phyloP scores from a whole-genome alignment of 2,113 vertebrate genomes.

The Halcyon senegalensis region DNA sequence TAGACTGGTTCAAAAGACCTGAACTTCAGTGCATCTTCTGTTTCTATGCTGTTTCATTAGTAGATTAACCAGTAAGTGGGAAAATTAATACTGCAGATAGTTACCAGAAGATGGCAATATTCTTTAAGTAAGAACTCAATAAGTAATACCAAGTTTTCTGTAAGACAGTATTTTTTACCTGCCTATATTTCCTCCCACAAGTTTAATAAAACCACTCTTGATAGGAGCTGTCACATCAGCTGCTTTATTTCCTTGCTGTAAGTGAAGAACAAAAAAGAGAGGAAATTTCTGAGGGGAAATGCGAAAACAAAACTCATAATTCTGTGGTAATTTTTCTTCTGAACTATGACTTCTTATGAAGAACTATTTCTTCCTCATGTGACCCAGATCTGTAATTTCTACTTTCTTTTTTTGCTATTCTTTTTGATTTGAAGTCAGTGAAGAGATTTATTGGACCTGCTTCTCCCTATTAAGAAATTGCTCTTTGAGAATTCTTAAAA shows the following conservation, averaged over 20 bases:
- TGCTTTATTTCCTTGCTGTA: neutral
- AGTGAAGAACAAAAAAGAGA: neutral
- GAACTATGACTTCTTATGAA: neutral
- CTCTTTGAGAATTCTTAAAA: neutral
- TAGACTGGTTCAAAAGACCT: neutral
- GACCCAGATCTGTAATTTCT: neutral
- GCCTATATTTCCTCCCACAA: fast-evolving
- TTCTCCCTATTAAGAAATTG: neutral
- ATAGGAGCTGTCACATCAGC: neutral
- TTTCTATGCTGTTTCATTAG: neutral
- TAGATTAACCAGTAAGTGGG: neutral
- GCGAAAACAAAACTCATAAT: neutral
- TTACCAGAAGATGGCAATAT: neutral
- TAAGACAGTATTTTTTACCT: neutral
- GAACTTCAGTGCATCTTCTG: neutral
- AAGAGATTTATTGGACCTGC: fast-evolving
- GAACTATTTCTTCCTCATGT: neutral
- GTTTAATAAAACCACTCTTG: neutral
- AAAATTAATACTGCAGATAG: neutral
- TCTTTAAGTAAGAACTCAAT: neutral
- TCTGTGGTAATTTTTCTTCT: neutral
- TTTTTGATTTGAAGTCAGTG: neutral
- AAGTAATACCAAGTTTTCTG: neutral
- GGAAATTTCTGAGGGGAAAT: neutral
- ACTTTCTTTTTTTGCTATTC: neutral